Evolutionary conservation across 1,140 invertebrate species (phyloP), one percentile per base, ranked within the genome.

Genomic region (Agrypnia vestita): DNA sequence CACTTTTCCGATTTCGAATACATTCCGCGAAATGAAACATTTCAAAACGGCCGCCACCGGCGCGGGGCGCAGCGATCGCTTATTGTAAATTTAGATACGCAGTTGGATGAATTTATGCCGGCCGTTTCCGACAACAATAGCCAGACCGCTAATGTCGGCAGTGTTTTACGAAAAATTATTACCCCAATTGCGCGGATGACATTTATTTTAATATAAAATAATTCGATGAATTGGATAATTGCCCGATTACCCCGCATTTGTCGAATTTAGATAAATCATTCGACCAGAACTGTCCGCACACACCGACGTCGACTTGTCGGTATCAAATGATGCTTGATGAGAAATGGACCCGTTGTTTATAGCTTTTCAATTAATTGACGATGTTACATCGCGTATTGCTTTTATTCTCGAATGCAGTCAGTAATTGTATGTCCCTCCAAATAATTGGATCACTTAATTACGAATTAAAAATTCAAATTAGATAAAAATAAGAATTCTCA

Each of bases 121-220:
- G 10, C 64, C 1, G 56, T 21, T 53, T 25, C 81, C 76, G 77
- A 79, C 81, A 82, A 82, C 81, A 82, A 82, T 82, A 78, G 80
- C 62, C 56, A 61, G 74, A 53, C 76, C 21, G 46, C 76, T 78
- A 78, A 78, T 79, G 77, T 73, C 77, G 53, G 53, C 77, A 79
- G 77, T 79, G 77, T 79, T 79, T 79, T 79, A 79, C 77, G 77
- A 67, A 72, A 82, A 82, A 77, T 78, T 82, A 82, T 80, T 56
- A 75, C 78, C 78, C 81, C 81, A 82, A 82, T 82, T 80, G 81
- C 49, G 51, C 55, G 59, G 78, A 80, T 82, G 81, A 82, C 81
- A 82, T 82, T 82, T 82, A 82, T 82, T 82, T 82, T 82, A 82
- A 82, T 82, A 80, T 82, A 82, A 82, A 82, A 82, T 82, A 76